Base-by-base conservation (phyloP, 2,113 vertebrate genomes). In the Mormyrus lacerda region DNA sequence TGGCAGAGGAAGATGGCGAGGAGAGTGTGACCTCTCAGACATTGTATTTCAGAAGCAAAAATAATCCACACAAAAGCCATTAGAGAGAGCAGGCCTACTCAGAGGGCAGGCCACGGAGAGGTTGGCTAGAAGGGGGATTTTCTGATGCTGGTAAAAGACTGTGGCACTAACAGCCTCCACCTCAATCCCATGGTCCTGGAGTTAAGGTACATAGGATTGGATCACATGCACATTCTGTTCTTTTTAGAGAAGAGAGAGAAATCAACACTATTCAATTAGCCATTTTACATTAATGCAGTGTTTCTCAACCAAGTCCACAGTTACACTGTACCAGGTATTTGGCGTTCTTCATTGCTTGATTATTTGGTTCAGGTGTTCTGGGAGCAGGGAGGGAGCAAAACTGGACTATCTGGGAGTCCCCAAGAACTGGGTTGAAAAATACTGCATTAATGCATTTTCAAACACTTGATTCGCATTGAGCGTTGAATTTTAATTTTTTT, bases 111-210 rank as follows among this genome's bases (percentile, higher is more conserved):
- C 90, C 73, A 90, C 61, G 0, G 93, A 90, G 10, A 85, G 53
- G 47, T 93, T 92, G 86, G 92, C 90, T 15, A 89, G 50, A 39
- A 92, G 58, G 17, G 92, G 87, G 2, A 90, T 91, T 91, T 92
- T 91, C 15, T 89, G 90, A 35, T 91, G 91, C 88, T 90, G 91
- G 90, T 92, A 92, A 7, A 92, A 76, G 5, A 93, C 87, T 31
- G 90, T 91, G 7, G 91, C 90, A 69, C 91, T 91, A 51, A 93
- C 89, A 17, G 84, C 89, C 85, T 92, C 93, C 65, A 93, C 88
- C 10, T 69, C 27, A 55, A 85, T 79, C 24, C 90, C 89, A 17
- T 87, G 88, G 86, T 89, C 53, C 91, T 92, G 85, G 27, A 79
- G 85, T 42, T 31, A 19, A 42, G 7, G 21, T 44, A n/a, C 44